Evolutionary conservation across 2,113 vertebrate species (phyloP).

Genomic region (Amphilophus citrinellus): DNA sequence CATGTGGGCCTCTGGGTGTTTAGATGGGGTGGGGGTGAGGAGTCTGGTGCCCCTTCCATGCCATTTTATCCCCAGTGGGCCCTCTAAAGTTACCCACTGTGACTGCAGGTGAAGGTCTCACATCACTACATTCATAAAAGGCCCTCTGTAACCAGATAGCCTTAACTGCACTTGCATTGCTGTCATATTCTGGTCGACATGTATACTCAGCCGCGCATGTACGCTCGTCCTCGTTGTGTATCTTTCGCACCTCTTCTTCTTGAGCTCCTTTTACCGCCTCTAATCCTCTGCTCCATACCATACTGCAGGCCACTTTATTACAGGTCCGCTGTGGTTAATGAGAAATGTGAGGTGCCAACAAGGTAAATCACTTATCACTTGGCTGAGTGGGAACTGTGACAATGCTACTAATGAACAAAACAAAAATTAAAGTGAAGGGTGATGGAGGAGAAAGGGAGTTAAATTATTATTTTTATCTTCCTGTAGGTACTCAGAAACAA

Average conservation of each 20-base stretch:
- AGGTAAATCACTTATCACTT: constrained; percentile 58
- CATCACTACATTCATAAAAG: constrained; percentile 53
- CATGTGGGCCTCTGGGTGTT: neutral
- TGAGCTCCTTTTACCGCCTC: constrained; percentile 8
- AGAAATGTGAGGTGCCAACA: constrained; percentile 52
- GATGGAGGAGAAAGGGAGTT: neutral
- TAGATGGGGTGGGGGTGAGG: neutral
- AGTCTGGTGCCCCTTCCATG: constrained; percentile 36
- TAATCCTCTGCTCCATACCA: neutral
- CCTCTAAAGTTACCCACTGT: constrained; percentile 66
- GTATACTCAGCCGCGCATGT: neutral
- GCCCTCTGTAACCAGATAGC: constrained; percentile 42
- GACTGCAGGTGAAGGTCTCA: constrained; percentile 40
- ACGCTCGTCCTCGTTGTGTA: neutral
- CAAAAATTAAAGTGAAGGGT: neutral
- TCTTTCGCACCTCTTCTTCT: neutral
- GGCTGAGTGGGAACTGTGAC: constrained; percentile 36
- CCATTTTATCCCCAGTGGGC: constrained; percentile 34
- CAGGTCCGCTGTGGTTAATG: constrained; percentile 44
- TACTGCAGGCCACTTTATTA: constrained; percentile 18
- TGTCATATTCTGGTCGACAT: constrained; percentile 33
- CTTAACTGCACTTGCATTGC: constrained; percentile 39
- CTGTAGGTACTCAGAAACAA: constrained; percentile 24
- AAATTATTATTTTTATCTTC: constrained; percentile 12
- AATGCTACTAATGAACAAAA: constrained; percentile 3